These are phyloP conservation scores for Leptonema lineaticorne DNA, from an alignment of 1,140 invertebrate species.

Conservation along the genomic window DNA sequence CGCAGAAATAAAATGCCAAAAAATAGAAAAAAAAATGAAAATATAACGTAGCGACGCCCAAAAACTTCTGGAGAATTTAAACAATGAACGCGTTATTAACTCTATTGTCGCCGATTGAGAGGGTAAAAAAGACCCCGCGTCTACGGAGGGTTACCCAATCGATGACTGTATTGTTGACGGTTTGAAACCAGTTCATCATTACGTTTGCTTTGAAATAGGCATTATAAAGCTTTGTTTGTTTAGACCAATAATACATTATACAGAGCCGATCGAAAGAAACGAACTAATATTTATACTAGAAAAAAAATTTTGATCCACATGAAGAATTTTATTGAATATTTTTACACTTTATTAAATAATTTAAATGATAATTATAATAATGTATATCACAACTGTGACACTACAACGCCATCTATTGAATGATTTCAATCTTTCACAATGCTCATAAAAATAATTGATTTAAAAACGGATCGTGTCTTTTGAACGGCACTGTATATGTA, in stretches of 20 bases:
- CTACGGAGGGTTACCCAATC: conserved; percentile 31
- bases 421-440: no score
- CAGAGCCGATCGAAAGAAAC: background rate
- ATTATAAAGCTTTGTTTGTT: conserved; percentile 37
- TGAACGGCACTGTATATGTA: no score
- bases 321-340: no score
- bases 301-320: no score
- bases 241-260: conserved; percentile 13
- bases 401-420: no score
- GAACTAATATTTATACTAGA: no score
- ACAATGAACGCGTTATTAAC: conserved; percentile 38
- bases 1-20: background rate
- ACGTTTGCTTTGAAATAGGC: conserved; percentile 32
- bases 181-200: conserved; percentile 41
- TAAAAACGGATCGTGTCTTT: no score
- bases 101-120: conserved; percentile 35
- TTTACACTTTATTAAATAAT: no score
- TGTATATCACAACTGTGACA: no score
- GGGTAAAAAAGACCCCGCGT: conserved; percentile 32
- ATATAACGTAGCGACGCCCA: conserved; percentile 6
- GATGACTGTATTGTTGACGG: conserved; percentile 39
- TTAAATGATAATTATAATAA: no score
- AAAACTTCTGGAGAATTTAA: conserved; percentile 36
- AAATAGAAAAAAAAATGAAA: conserved; percentile 2
- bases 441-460: no score